Conservation (phyloP, 2,888 invertebrate species). For the Hypsopygia costalis region DNA sequence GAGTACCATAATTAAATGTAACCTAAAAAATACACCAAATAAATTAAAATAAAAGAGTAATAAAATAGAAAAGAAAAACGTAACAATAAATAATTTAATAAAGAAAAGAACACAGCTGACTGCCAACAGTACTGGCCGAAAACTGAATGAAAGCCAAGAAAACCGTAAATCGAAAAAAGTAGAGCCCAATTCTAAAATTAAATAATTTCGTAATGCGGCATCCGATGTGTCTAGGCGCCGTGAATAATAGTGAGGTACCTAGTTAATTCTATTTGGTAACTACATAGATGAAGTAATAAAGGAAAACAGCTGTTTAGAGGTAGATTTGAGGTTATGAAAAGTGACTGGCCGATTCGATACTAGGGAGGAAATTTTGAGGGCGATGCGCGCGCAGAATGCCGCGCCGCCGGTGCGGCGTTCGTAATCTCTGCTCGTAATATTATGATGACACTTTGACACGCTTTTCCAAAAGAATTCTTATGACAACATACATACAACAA, state of each 20-base stretch:
- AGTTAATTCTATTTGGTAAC: slow-evolving; percentile 33
- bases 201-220: slow-evolving; percentile 68
- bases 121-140: slow-evolving; percentile 46
- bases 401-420: slow-evolving; percentile 35
- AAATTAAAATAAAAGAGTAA: slow-evolving; percentile 15
- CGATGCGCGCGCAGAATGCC: slow-evolving; percentile 64
- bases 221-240: slow-evolving; percentile 49
- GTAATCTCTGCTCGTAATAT: no score
- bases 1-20: slow-evolving; percentile 26
- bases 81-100: slow-evolving; percentile 16
- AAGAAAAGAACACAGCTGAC: slow-evolving; percentile 40
- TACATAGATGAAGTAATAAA: slow-evolving; percentile 27
- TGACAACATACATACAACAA: slow-evolving; percentile 3
- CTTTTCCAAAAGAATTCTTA: slow-evolving; percentile 25
- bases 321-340: slow-evolving; percentile 69
- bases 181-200: slow-evolving; percentile 61
- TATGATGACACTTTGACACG: slow-evolving; percentile 47
- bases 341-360: slow-evolving; percentile 69
- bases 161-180: slow-evolving; percentile 62
- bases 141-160: slow-evolving; percentile 70
- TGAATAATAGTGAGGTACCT: slow-evolving; percentile 29
- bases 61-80: slow-evolving; percentile 17
- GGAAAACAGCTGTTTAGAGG: slow-evolving; percentile 66
- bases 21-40: slow-evolving; percentile 27
- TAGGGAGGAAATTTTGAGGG: slow-evolving; percentile 36